phyloP scores from a whole-genome alignment of 2,888 invertebrate species.

The Tipula unca region DNA sequence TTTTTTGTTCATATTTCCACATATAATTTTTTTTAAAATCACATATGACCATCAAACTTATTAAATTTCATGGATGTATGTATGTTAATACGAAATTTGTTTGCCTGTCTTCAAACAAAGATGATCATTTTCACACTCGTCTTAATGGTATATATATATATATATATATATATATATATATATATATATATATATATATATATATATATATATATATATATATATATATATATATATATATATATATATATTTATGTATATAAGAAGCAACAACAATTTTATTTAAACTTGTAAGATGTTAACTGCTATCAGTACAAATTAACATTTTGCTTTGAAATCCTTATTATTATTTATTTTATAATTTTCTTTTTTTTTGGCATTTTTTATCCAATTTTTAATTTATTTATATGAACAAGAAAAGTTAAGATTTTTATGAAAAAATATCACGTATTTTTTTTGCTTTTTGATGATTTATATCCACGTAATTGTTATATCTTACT shows the following conservation, averaged over 20 bases:
- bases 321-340: neutral
- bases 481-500: slow-evolving; percentile 14
- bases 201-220: too few relatives aligned
- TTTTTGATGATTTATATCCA: slow-evolving; percentile 14
- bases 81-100: neutral
- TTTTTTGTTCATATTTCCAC: neutral
- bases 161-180: too few relatives aligned
- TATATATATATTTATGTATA: too few relatives aligned
- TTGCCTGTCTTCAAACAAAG: neutral
- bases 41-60: neutral
- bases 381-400: slow-evolving; percentile 8
- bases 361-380: neutral
- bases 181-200: too few relatives aligned
- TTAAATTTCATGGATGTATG: too few relatives aligned
- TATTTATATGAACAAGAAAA: slow-evolving; percentile 1
- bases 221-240: too few relatives aligned
- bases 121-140: neutral
- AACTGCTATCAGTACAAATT: neutral
- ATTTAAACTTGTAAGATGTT: neutral
- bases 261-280: neutral
- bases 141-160: neutral
- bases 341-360: neutral
- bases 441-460: neutral
- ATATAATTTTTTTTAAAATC: neutral
- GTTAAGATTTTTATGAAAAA: neutral